Percentiles rank a stretch among this genome's conserved stretches.
Evolutionary conservation across 2,113 vertebrate species (phyloP).

Genomic region (Ia io): DNA sequence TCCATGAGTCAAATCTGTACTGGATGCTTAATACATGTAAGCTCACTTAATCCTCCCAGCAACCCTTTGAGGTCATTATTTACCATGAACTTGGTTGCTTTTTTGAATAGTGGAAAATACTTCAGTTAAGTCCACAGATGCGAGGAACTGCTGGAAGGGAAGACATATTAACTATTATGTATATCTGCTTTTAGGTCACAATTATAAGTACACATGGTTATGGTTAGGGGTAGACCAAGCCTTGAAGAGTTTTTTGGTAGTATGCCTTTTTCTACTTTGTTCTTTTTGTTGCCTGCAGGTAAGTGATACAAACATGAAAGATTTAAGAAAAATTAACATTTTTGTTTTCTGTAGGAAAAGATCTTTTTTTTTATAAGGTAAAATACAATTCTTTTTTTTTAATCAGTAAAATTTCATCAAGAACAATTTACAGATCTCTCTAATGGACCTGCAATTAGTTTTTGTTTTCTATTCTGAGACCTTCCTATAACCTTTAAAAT

Average conservation of each 20-base stretch:
- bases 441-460: not conserved
- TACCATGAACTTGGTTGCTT: not conserved
- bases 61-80: not conserved
- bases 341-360: not conserved
- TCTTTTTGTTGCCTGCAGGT: slow-evolving; percentile 20
- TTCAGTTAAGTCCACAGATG: not conserved
- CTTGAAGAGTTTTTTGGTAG: not conserved
- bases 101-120: slow-evolving; percentile 7
- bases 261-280: not conserved
- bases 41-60: not conserved
- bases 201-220: not conserved
- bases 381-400: not conserved
- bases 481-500: not conserved
- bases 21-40: not conserved
- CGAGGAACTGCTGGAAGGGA: not conserved
- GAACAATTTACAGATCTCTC: not conserved
- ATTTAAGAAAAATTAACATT: not conserved
- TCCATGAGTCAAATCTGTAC: slow-evolving; percentile 1
- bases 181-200: not conserved
- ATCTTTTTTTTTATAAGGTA: not conserved
- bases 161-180: not conserved
- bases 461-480: not conserved
- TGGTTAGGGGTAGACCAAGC: not conserved
- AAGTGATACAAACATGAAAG: not conserved
- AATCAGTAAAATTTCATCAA: slow-evolving; percentile 6